Evolutionary conservation across 2,888 invertebrate species (phyloP).

Genomic region (Drosophila merina): DNA sequence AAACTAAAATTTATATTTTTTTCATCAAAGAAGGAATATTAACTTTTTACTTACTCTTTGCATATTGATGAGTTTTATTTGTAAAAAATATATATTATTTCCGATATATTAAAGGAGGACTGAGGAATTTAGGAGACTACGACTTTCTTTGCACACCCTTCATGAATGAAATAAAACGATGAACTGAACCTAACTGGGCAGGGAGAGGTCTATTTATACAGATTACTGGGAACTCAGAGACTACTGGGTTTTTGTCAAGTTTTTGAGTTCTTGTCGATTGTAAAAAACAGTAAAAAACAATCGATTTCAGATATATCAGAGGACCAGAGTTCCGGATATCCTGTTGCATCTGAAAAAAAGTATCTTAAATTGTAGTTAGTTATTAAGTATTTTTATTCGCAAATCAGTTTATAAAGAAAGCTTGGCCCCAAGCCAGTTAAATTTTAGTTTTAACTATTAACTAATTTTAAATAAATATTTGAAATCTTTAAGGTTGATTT

Average conservation of each 20-base stretch:
- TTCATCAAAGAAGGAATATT: background rate
- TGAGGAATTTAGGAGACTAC: background rate
- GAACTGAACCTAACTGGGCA: background rate
- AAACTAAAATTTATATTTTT: background rate
- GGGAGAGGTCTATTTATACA: background rate
- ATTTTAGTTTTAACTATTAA: no score
- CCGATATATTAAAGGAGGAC: background rate
- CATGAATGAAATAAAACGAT: background rate
- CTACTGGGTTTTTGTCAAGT: background rate
- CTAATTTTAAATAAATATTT: no score
- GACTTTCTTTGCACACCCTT: background rate
- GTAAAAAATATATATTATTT: background rate
- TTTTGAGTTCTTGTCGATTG: background rate
- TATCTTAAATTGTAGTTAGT: no score
- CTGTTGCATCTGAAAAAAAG: no score
- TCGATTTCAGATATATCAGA: no score
- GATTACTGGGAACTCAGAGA: background rate
- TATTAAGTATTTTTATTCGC: no score
- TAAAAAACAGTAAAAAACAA: no score
- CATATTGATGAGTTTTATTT: background rate
- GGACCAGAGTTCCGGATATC: no score
- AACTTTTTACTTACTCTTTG: background rate
- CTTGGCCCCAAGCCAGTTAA: no score
- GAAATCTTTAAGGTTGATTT: background rate
- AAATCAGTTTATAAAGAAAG: no score